Evolutionary conservation across 2,113 vertebrate species (phyloP).

Genomic region (Thamnophis sirtalis): DNA sequence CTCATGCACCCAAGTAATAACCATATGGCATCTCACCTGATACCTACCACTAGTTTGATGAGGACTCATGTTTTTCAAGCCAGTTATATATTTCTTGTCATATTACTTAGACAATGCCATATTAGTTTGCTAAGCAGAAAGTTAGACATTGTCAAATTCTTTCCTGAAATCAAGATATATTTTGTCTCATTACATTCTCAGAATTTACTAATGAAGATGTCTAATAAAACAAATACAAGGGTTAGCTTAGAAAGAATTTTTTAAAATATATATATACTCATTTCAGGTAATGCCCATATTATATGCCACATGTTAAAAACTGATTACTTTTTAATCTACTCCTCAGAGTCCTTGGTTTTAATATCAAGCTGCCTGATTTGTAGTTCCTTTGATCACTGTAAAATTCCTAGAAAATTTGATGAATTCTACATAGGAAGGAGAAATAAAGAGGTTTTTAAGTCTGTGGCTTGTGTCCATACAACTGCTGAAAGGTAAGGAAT

Average conservation of each 20-base stretch:
- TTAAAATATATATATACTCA: neutral
- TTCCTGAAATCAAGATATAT: neutral
- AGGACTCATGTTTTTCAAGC: neutral
- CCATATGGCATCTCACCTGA: neutral
- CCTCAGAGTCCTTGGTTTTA: neutral
- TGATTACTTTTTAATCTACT: neutral
- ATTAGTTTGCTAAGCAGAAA: neutral
- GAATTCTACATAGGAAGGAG: neutral
- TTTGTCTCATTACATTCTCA: neutral
- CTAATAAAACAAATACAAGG: neutral
- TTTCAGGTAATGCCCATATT: neutral
- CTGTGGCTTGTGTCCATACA: neutral
- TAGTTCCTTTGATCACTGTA: neutral
- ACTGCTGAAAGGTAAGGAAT: neutral
- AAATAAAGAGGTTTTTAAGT: constrained; percentile 1
- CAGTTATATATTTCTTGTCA: neutral
- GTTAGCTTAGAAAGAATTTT: neutral
- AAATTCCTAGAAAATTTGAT: neutral
- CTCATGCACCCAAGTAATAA: neutral
- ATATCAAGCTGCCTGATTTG: neutral
- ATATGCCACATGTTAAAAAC: neutral
- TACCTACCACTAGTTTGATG: neutral
- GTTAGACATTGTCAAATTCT: neutral
- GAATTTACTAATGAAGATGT: neutral
- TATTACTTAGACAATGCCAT: neutral